Conservation (phyloP, 2,797 vertebrate species). For the Acipenser transmontanus region DNA sequence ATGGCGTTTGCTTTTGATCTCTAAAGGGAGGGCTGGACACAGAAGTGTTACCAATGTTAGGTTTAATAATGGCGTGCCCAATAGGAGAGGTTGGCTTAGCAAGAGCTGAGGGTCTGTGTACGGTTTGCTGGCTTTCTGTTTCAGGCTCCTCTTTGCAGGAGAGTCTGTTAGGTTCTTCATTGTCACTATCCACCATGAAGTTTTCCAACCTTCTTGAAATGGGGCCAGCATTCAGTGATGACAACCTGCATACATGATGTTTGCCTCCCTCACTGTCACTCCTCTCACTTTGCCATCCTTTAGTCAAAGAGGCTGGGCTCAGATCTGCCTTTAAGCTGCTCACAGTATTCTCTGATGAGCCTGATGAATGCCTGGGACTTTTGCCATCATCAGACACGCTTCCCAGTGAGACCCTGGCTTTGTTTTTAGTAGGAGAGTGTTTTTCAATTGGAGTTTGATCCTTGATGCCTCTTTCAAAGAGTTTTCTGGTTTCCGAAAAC, state of each 20-base stretch:
- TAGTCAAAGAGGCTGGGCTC: conserved; percentile 32
- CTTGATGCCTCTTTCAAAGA: conserved; percentile 81
- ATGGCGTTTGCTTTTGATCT: conserved; percentile 40
- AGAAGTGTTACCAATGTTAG: conserved; percentile 37
- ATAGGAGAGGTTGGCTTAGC: conserved; percentile 34
- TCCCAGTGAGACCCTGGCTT: conserved; percentile 51
- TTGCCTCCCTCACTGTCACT: conserved; percentile 42
- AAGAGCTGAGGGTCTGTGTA: conserved; percentile 25
- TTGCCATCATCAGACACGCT: conserved; percentile 64
- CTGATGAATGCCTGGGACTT: conserved; percentile 49
- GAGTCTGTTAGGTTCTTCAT: conserved; percentile 46
- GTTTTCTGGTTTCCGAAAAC: conserved; percentile 85
- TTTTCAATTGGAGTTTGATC: conserved; percentile 64
- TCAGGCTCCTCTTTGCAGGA: conserved; percentile 47
- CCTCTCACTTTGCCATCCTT: conserved; percentile 41
- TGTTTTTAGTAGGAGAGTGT: conserved; percentile 50
- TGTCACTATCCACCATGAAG: conserved; percentile 68
- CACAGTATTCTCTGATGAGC: conserved; percentile 50
- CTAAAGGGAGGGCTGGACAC: conserved; percentile 36
- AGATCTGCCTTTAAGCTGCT: conserved; percentile 50
- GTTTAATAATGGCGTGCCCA: conserved; percentile 41
- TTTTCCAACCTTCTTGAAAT: conserved; percentile 79
- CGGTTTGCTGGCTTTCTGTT: conserved; percentile 31
- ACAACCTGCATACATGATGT: conserved; percentile 32
- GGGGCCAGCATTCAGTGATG: conserved; percentile 74